Evolutionary conservation across 1,140 invertebrate genomes (phyloP), one percentile per base, ranked within the genome.

Genomic region (Hydropsyche tenuis): DNA sequence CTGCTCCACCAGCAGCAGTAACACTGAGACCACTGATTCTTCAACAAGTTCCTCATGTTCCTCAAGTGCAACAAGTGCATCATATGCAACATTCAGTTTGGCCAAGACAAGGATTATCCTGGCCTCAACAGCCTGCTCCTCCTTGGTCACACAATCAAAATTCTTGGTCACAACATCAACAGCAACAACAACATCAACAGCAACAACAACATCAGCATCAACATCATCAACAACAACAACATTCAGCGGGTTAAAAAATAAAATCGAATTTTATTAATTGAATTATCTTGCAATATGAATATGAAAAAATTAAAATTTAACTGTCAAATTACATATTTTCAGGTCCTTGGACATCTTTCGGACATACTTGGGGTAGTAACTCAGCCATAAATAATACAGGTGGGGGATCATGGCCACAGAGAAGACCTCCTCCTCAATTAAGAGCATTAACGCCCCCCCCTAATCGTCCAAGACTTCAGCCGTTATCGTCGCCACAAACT

Each of bases 351-450:
- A 70, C 48, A n/a, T 56, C 68, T 4, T 25, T 70, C n/a, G 43
- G 42, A 11, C 14, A 30, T 3, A 56, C 27, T n/a, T 65, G 66
- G 73, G 69, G 51, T 23, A 72, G 72, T 45, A 45, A 30, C 5
- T 68, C 63, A 2, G 37, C 51, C 37, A 12, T 45, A n/a, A 18
- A 72, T 62, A 4, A 60, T 60, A 69, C 69, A 45, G 25, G 3
- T 80, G 84, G 11, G 80, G 84, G 83, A 80, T 11, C 76, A 81
- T 42, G 78, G 84, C 6, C 80, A 80, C 12, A 75, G 74, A 20
- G 79, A 75, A 20, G 82, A 80, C 75, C 80, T 78, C 71, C 79
- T 79, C 51, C 83, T 80, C 69, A 77, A 79, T 0, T 76, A 81
- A n/a, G 77, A 79, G 51, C 78, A 81, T 9, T 79, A 81, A 23